Evolutionary conservation across 2,797 vertebrate species (phyloP).

Genomic region (Galagoides demidoff): DNA sequence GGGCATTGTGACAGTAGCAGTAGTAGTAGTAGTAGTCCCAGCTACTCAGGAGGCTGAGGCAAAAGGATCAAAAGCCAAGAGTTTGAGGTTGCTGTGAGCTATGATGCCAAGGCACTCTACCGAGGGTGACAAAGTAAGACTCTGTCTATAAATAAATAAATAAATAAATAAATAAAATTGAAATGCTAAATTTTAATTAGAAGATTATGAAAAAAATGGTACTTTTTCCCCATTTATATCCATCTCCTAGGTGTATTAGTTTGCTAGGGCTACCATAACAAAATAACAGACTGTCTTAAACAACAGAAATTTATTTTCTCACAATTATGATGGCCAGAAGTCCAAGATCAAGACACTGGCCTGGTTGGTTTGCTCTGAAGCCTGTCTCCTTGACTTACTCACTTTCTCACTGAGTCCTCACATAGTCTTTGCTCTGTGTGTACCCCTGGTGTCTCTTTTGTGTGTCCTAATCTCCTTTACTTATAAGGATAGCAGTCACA

Average conservation of each 20-base stretch:
- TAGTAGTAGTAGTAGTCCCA: too few species aligned
- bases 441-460: not conserved
- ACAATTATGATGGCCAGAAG: not conserved
- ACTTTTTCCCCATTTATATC: not conserved
- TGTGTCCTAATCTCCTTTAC: not conserved
- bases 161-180: too few species aligned
- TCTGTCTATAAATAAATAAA: too few species aligned
- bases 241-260: not conserved
- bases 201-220: not conserved
- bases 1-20: too few species aligned
- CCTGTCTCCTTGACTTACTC: not conserved
- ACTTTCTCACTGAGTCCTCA: too few species aligned
- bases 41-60: too few species aligned
- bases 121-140: too few species aligned
- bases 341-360: not conserved
- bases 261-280: not conserved
- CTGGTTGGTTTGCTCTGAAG: not conserved
- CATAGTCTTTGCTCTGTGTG: not conserved
- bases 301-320: not conserved
- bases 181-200: slow-evolving; percentile 1
- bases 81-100: too few species aligned
- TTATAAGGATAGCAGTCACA: not conserved
- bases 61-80: too few species aligned
- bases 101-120: too few species aligned
- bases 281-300: not conserved